Base-by-base conservation (phyloP, 2,888 invertebrate genomes). In the Nudaria mundana region DNA sequence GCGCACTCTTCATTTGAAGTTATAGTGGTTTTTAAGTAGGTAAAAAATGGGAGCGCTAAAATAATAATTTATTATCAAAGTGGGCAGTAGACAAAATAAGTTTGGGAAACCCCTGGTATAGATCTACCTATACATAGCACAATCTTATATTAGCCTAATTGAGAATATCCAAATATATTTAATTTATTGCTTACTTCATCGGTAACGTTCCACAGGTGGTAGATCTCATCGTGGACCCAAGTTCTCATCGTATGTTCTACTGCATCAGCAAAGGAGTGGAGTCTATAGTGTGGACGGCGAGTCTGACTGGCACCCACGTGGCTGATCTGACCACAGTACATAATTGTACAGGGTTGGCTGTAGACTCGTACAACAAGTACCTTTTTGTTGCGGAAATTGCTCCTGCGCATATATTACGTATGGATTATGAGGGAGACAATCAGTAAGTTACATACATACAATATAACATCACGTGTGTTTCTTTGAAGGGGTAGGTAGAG, bases 331-430 rank as follows among this genome's bases (percentile, higher is more conserved):
- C 67, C 44, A 43, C 68, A 1, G 47, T 78, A 7, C 42, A 63
- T 55, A 65, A 66, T 56, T 87, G 89, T 87, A 50, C 88, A 71
- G 51, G 91, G 57, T 34, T 80, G 71, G 48, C 89, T 56, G 51
- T 80, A 43, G 92, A 93, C 72, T 65, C 86, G 0, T 90, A 91
- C 44, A 50, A 57, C 89, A 61, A 84, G 91, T 52, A 73, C 13
- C 73, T 98, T 3, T 98, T 95, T 68, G 96, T 94, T 83, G 91
- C 93, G 0, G 96, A 97, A 72, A 90, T 65, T 18, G 76, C 82
- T 0, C 81, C 74, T 12, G 76, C 71, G 33, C 70, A 79, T 5
- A 76, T 92, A 22, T 58, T 89, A 73, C 71, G 54, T 63, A 71
- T 82, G 61, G 63, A 75, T 33, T 81, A 82, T n/a, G 73, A 90